A percentile compares a stretch with the other conserved stretches of the same genome.
These are phyloP conservation scores for Plutomurus gul DNA, from an alignment of 1,140 invertebrate genomes.

Conservation along the genomic window DNA sequence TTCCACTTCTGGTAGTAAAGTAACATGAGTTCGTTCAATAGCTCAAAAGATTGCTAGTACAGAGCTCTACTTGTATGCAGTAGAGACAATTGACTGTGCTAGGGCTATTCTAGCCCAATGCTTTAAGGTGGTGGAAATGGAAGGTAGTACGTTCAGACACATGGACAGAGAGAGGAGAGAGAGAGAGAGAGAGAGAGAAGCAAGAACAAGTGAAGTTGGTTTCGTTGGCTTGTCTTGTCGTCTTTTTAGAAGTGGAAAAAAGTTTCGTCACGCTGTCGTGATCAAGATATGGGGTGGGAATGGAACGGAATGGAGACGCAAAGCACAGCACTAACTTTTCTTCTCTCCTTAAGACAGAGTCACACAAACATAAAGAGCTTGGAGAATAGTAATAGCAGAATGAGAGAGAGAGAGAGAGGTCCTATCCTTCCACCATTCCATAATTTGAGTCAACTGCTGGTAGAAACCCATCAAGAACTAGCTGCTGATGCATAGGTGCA, in stretches of 20 bases:
- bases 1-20: too few relatives aligned
- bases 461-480: too few relatives aligned
- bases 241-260: background rate
- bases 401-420: background rate
- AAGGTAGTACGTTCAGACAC: too few relatives aligned
- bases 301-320: background rate
- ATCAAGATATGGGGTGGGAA: conserved; percentile 40
- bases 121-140: too few relatives aligned
- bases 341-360: background rate
- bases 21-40: too few relatives aligned
- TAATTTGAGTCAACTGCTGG: too few relatives aligned
- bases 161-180: background rate
- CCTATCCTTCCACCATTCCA: too few relatives aligned
- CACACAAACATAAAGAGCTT: background rate
- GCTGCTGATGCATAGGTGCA: too few relatives aligned
- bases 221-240: background rate
- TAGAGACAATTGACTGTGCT: too few relatives aligned
- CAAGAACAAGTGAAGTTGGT: background rate
- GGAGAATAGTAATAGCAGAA: background rate
- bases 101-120: too few relatives aligned
- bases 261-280: conserved; percentile 49
- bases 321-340: background rate
- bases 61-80: too few relatives aligned
- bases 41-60: too few relatives aligned
- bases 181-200: background rate